Percentiles rank a stretch among this genome's conserved stretches.
These are phyloP conservation scores for Arrhopalites spinosus DNA, from an alignment of 2,888 invertebrate genomes.

Conservation along the genomic window DNA sequence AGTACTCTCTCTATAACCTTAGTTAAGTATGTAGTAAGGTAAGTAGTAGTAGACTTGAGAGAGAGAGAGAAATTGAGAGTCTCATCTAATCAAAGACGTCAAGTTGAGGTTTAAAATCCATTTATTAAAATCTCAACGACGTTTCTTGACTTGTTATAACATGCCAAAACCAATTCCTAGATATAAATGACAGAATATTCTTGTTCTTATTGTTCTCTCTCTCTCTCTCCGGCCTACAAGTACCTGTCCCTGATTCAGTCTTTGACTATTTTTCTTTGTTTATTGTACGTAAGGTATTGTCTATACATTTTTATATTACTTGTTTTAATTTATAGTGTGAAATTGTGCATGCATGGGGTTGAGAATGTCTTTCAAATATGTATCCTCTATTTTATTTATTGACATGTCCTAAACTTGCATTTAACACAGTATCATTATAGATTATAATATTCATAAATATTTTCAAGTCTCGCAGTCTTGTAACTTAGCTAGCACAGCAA, in stretches of 20 bases:
- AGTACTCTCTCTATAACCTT: conserved; percentile 25
- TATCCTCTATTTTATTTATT: too few relatives aligned
- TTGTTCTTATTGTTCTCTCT: background rate
- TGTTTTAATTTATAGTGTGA: background rate
- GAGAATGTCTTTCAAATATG: too few relatives aligned
- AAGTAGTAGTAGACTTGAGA: too few relatives aligned
- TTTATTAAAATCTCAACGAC: conserved; percentile 32
- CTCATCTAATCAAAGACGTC: conserved; percentile 30
- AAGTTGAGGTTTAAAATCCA: conserved; percentile 26
- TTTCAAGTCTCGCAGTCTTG: background rate
- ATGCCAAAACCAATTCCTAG: background rate
- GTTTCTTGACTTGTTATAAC: background rate
- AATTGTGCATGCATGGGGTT: too few relatives aligned
- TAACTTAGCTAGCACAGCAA: too few relatives aligned
- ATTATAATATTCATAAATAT: too few relatives aligned
- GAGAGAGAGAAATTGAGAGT: conserved; percentile 28
- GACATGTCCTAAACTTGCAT: too few relatives aligned
- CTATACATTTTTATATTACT: background rate
- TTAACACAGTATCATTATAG: too few relatives aligned
- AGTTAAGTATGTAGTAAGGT: too few relatives aligned
- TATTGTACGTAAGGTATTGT: background rate
- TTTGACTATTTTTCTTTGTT: background rate
- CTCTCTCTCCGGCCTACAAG: background rate
- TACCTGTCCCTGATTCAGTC: background rate
- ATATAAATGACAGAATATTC: background rate